Percentiles rank a stretch among this genome's conserved stretches.
Evolutionary conservation across 2,888 invertebrate genomes (phyloP).

Genomic region (Tetragonula carbonaria): DNA sequence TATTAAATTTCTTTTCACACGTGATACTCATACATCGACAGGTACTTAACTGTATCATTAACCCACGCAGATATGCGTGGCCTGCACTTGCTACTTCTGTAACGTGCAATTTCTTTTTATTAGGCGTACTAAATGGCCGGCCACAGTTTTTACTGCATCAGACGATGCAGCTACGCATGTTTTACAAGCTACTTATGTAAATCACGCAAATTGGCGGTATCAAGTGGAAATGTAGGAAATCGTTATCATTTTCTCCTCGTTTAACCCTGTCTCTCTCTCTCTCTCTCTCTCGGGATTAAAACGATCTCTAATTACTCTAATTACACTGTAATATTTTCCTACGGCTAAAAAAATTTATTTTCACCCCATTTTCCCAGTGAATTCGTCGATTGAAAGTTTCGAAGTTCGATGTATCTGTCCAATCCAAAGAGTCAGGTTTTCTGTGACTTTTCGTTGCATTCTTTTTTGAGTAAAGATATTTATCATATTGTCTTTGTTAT

Average conservation of each 20-base stretch:
- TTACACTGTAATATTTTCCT: neutral
- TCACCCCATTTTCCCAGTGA: neutral
- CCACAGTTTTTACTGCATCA: conserved; percentile 19
- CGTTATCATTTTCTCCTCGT: neutral
- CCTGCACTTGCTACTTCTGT: conserved; percentile 44
- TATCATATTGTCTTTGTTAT: neutral
- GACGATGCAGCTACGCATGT: neutral
- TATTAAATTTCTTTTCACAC: conserved; percentile 10
- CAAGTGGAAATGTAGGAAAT: neutral
- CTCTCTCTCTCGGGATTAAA: neutral
- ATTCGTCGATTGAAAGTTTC: neutral
- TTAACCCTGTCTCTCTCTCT: neutral
- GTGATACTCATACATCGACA: conserved; percentile 64
- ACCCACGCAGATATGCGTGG: conserved; percentile 33
- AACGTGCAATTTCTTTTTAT: conserved; percentile 55
- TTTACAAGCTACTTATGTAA: neutral
- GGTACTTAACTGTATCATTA: conserved; percentile 61
- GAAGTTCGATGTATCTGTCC: neutral
- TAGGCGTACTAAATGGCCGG: conserved; percentile 46
- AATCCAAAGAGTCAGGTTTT: neutral
- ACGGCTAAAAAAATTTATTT: neutral
- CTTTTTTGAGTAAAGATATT: neutral
- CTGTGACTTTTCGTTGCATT: neutral
- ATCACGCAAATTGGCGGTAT: neutral
- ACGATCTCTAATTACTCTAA: neutral